Evolutionary conservation across 1,140 invertebrate genomes (phyloP), one percentile per base, ranked within the genome.

Genomic region (Drosophila busckii): DNA sequence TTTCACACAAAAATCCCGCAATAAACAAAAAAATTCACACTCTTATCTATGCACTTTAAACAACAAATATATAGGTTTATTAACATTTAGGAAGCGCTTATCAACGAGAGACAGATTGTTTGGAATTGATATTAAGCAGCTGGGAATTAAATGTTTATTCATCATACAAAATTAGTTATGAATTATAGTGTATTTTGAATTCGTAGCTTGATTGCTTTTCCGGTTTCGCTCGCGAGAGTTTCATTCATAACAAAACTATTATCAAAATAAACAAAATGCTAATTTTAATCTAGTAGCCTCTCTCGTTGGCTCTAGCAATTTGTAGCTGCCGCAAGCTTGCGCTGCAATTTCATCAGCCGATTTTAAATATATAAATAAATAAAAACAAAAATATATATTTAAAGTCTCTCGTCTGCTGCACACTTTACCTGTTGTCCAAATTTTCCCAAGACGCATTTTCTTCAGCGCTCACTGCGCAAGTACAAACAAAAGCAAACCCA

Each of bases 291-390:
- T n/a, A n/a, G n/a, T n/a, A n/a, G n/a, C n/a, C n/a, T n/a, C n/a
- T n/a, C n/a, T n/a, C n/a, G n/a, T n/a, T n/a, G n/a, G n/a, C n/a
- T n/a, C n/a, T n/a, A n/a, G n/a, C n/a, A n/a, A n/a, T n/a, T n/a
- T n/a, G n/a, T n/a, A n/a, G 13, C 58, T 61, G 52, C 26, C 37
- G 73, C 45, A 80, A 80, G 5, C 32, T 22, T 49, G 54, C 46
- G 56, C 58, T 78, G 69, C 59, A 73, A 82, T 80, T 80, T 80
- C 73, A 58, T 80, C 73, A 80, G 75, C 71, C 49, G 40, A 60
- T 65, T 56, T 49, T 49, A 68, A 32, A 63, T 28, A 49, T 58
- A n/a, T 26, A n/a, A 32, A 37, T 7, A 35, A 66, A 50, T 54
- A 35, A 26, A 40, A 22, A 29, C 20, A 35, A 49, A 60, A 42